Percentiles rank a stretch among this genome's conserved stretches.
phyloP scores from a whole-genome alignment of 2,888 invertebrate species.

The Platycnemis pennipes region DNA sequence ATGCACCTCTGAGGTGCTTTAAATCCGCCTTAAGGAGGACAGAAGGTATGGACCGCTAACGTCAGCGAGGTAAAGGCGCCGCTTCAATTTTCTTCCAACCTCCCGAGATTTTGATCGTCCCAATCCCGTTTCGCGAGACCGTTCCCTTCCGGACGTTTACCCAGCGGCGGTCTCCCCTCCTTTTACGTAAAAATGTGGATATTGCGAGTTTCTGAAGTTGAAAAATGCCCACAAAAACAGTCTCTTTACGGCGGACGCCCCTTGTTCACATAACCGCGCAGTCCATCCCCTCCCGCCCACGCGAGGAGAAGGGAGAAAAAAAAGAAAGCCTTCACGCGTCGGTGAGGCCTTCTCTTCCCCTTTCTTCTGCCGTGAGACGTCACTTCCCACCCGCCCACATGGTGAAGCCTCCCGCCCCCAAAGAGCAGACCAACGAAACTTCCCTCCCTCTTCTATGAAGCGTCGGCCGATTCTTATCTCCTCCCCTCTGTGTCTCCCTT shows the following conservation, averaged over 20 bases:
- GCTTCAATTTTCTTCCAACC: background rate
- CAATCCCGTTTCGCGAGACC: background rate
- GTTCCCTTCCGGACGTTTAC: background rate
- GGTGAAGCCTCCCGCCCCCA: background rate
- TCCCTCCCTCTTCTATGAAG: background rate
- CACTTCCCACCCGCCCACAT: constrained; percentile 12
- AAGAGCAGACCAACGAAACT: no score
- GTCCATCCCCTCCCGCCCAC: background rate
- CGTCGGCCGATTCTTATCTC: background rate
- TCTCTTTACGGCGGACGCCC: background rate
- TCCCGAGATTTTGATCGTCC: background rate
- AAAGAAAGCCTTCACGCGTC: no score
- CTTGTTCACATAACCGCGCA: background rate
- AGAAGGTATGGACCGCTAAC: background rate
- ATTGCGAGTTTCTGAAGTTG: background rate
- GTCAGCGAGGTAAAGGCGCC: background rate
- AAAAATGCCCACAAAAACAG: background rate
- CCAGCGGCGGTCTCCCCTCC: background rate
- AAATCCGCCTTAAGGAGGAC: background rate
- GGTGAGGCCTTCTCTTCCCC: background rate
- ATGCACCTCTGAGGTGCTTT: background rate
- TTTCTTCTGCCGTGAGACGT: background rate
- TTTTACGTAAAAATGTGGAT: background rate
- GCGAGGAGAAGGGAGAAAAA: no score
- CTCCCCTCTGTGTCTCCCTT: background rate